These are phyloP conservation scores for Zosterops borbonicus DNA, from an alignment of 2,113 vertebrate genomes.

Conservation along the genomic window DNA sequence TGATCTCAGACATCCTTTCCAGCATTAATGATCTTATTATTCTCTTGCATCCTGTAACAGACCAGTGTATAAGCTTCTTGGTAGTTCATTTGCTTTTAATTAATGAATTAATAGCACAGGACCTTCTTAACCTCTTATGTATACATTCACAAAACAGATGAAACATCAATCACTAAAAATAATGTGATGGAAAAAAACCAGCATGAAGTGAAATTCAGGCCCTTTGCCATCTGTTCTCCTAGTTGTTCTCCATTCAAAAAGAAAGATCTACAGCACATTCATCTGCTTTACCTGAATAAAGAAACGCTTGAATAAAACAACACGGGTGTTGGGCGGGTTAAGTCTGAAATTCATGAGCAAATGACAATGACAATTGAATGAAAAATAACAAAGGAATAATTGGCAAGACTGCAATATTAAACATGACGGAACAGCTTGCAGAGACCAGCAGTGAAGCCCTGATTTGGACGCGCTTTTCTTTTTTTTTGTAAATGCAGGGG, in stretches of 20 bases:
- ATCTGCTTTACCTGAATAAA: neutral
- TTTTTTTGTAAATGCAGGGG: neutral
- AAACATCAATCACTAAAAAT: neutral
- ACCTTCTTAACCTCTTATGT: neutral
- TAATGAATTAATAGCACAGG: neutral
- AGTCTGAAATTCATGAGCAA: constrained; percentile 14
- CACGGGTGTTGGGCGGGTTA: neutral
- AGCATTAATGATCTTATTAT: neutral
- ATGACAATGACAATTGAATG: neutral
- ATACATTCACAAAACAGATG: neutral
- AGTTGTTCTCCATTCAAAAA: neutral
- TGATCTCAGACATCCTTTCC: neutral
- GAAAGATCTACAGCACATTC: neutral
- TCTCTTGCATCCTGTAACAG: neutral
- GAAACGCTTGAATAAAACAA: neutral
- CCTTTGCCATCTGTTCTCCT: neutral
- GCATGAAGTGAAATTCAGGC: neutral
- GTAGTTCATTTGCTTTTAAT: neutral
- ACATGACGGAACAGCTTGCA: neutral
- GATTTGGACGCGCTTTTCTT: neutral
- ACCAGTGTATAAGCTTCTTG: neutral
- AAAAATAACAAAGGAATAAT: neutral
- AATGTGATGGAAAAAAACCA: neutral
- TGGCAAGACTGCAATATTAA: neutral
- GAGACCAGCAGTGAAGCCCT: neutral